Evolutionary conservation across 2,113 vertebrate species (phyloP), one percentile per base, ranked within the genome.

Genomic region (Potamarius usumacintae): DNA sequence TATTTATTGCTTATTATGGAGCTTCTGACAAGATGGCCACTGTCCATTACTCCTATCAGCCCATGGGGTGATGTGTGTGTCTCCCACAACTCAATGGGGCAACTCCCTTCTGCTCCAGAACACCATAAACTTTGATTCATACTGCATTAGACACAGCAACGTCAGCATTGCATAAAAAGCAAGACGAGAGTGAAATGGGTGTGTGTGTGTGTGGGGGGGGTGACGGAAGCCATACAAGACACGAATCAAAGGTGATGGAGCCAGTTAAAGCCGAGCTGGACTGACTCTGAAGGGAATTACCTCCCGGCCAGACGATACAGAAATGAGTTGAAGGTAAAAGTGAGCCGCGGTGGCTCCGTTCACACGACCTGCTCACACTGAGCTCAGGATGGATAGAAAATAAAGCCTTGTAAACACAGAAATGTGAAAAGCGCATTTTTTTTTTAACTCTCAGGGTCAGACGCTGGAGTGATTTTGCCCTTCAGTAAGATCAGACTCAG

Each of bases 51-150:
- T 87, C 82, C 86, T 58, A 17, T 89, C 79, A 84, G 58, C n/a
- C 79, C 74, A 62, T 34, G 22, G 76, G 74, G 82, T 80, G 86
- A 84, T 69, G 85, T 57, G 57, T 84, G 62, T 30, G 76, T 89
- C 74, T 89, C 83, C 87, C 74, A 52, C 52, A 55, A 85, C 86
- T 74, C 84, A 85, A 57, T 89, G 72, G 86, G 85, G 78, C 30
- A 55, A 53, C 65, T 87, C 52, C 78, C 50, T 83, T n/a, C 50
- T 77, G 69, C 58, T 77, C 77, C 42, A 30, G 82, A 86, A 87
- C 85, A 53, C 71, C 57, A 55, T 86, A 85, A 87, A 83, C 69
- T 89, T 62, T 78, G 87, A 88, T 86, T 87, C 90, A 86, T 89
- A 78, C 58, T 88, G 86, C 85, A 88, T 89, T 89, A 88, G 76